Conservation (phyloP, 2,113 vertebrate genomes). For the Daubentonia madagascariensis region DNA sequence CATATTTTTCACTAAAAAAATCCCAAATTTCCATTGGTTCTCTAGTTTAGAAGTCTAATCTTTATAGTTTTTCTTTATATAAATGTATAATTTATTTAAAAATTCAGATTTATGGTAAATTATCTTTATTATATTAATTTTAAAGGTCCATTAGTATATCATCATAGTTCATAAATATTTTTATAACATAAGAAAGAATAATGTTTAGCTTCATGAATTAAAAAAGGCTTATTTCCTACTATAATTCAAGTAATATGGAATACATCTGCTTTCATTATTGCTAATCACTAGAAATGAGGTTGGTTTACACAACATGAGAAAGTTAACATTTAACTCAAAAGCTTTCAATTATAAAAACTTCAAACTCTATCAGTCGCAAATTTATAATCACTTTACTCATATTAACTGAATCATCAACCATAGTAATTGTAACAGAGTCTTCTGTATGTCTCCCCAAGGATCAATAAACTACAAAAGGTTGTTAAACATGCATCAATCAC, state of each 20-base stretch:
- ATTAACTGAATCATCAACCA: constrained; percentile 48
- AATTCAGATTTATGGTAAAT: neutral
- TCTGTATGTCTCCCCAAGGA: constrained; percentile 46
- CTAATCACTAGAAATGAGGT: neutral
- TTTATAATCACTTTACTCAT: constrained; percentile 55
- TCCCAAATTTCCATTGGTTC: neutral
- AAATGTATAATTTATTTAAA: constrained; percentile 3
- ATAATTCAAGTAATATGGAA: neutral
- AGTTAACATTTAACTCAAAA: constrained; percentile 41
- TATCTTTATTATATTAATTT: neutral
- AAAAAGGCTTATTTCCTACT: neutral
- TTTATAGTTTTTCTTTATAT: neutral
- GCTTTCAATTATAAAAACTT: constrained; percentile 54
- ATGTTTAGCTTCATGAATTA: neutral
- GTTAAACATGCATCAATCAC: constrained; percentile 59
- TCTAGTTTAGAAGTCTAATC: constrained; percentile 20
- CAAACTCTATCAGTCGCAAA: neutral
- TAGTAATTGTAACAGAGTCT: neutral
- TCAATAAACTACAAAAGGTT: constrained; percentile 66
- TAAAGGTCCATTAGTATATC: neutral
- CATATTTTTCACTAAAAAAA: neutral
- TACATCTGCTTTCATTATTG: neutral
- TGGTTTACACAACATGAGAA: constrained; percentile 5
- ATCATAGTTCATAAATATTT: constrained; percentile 36
- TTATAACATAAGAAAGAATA: neutral